Conservation (phyloP, 1,140 invertebrate species). For the Drosophila cardini region DNA sequence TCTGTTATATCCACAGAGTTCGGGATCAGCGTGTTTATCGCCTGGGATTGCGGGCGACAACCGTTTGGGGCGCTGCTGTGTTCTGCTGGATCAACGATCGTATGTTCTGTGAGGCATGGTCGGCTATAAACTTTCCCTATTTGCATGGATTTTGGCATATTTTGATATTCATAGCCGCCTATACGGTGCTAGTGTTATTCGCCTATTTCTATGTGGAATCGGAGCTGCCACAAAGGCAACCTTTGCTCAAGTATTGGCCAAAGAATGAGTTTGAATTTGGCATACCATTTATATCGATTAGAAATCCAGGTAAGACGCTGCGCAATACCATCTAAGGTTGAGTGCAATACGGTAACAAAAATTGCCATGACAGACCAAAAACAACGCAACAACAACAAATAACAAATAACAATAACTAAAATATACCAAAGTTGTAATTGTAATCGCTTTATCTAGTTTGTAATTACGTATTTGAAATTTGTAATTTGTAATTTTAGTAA, state of each 20-base stretch:
- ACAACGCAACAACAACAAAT: constrained; percentile 16
- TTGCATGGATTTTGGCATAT: constrained; percentile 93
- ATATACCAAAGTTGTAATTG: constrained; percentile 21
- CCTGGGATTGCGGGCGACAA: constrained; percentile 88
- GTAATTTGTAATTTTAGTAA: constrained; percentile 38
- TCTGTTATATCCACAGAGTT: constrained; percentile 85
- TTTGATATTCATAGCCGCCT: constrained; percentile 91
- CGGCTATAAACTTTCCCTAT: constrained; percentile 91
- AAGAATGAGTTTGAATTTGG: constrained; percentile 90
- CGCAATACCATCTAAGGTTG: constrained; percentile 68
- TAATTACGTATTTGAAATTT: constrained; percentile 39
- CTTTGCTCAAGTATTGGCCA: constrained; percentile 90
- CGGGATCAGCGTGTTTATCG: constrained; percentile 88
- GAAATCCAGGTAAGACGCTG: constrained; percentile 85
- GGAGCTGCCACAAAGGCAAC: constrained; percentile 89
- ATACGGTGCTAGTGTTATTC: constrained; percentile 90
- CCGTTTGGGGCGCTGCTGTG: constrained; percentile 89
- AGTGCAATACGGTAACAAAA: constrained; percentile 10
- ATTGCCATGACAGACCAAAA: constrained; percentile 44
- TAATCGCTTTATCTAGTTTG: constrained; percentile 56
- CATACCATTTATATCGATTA: constrained; percentile 89
- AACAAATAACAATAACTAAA: constrained; percentile 42
- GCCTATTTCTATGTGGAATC: constrained; percentile 91
- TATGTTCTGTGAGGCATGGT: constrained; percentile 91
- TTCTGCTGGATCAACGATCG: constrained; percentile 92